These are phyloP conservation scores for Leptinotarsa tumamoca DNA, from an alignment of 2,888 invertebrate species.

Conservation along the genomic window DNA sequence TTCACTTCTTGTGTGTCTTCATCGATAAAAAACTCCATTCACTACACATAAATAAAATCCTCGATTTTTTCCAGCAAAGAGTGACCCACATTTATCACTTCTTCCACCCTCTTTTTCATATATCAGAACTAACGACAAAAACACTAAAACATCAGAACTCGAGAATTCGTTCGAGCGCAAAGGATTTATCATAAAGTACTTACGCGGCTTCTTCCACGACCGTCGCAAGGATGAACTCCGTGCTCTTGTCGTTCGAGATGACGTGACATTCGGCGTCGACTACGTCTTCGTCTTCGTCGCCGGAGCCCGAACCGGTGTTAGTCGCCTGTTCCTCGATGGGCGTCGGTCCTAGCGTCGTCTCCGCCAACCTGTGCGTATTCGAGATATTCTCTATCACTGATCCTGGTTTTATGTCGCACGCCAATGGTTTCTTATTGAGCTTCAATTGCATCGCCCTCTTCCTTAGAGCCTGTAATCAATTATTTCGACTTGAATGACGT, in stretches of 20 bases:
- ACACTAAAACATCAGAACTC: neutral
- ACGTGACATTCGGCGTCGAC: slow-evolving; percentile 79
- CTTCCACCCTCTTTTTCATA: neutral
- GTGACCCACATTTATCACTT: neutral
- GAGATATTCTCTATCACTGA: slow-evolving; percentile 92
- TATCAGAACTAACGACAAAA: neutral
- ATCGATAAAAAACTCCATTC: neutral
- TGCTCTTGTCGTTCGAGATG: slow-evolving; percentile 90
- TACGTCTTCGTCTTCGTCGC: slow-evolving; percentile 85
- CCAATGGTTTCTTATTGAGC: slow-evolving; percentile 83
- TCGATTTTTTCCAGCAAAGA: too few relatives aligned
- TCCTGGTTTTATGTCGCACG: slow-evolving; percentile 78
- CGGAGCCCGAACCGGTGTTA: slow-evolving; percentile 90
- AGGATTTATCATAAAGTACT: slow-evolving; percentile 65
- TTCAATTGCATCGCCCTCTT: slow-evolving; percentile 86
- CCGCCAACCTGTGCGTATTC: slow-evolving; percentile 84
- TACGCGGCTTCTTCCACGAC: slow-evolving; percentile 88
- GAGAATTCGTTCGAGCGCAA: neutral
- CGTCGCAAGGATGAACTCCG: slow-evolving; percentile 90
- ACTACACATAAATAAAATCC: neutral
- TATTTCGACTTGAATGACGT: neutral
- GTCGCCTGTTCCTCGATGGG: slow-evolving; percentile 83
- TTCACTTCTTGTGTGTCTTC: too few relatives aligned
- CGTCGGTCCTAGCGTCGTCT: slow-evolving; percentile 75
- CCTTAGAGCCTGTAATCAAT: slow-evolving; percentile 78